A percentile compares a stretch with the other conserved stretches of the same genome.
phyloP scores from a whole-genome alignment of 2,113 vertebrate genomes.

The Strix aluco region DNA sequence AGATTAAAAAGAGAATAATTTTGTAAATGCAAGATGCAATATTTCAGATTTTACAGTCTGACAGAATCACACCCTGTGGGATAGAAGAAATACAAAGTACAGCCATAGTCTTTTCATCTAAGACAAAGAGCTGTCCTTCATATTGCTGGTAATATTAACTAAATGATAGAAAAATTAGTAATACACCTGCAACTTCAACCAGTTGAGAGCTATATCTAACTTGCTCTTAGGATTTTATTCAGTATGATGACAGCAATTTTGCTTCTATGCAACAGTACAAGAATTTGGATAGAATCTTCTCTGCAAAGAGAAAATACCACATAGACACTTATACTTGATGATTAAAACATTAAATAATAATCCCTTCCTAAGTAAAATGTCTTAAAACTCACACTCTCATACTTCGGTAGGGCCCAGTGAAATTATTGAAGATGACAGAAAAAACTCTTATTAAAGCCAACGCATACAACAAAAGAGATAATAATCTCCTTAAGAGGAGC shows the following conservation, averaged over 20 bases:
- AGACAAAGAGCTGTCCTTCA: neutral
- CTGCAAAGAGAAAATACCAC: neutral
- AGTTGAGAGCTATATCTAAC: neutral
- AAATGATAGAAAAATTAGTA: neutral
- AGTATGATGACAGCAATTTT: fast-evolving
- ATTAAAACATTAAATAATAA: neutral
- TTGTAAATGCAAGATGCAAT: neutral
- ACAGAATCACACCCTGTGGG: neutral
- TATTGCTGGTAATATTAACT: neutral
- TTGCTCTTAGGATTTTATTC: neutral
- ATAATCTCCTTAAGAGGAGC: neutral
- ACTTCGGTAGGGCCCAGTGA: neutral
- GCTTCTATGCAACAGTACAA: neutral
- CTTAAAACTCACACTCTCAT: neutral
- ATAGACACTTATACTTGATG: neutral
- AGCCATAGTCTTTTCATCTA: neutral
- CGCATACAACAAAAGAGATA: neutral
- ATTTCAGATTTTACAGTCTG: neutral
- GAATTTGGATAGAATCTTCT: neutral
- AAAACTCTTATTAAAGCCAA: neutral
- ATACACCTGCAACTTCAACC: neutral
- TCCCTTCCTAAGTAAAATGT: neutral
- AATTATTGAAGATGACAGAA: neutral
- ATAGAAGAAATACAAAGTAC: neutral
- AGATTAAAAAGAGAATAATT: neutral